Percentiles rank a stretch among this genome's conserved stretches.
phyloP scores from a whole-genome alignment of 2,888 invertebrate species.

The Dolichomitus sp. region DNA sequence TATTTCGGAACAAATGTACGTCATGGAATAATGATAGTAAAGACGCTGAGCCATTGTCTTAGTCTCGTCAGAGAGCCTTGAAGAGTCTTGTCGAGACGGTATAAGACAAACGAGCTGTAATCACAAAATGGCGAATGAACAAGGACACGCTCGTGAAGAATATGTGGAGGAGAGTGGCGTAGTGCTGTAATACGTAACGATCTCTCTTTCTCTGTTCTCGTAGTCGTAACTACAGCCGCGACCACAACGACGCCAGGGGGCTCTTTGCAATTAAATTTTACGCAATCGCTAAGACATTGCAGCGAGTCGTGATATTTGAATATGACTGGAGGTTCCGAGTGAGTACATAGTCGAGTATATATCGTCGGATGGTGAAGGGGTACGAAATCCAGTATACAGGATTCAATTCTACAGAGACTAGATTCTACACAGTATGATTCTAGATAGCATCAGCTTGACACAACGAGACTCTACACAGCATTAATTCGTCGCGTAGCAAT shows the following conservation, averaged over 20 bases:
- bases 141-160: conserved; percentile 6
- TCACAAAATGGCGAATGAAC: background rate
- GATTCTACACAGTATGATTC: no score
- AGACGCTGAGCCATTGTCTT: background rate
- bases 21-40: background rate
- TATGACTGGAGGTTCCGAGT: conserved; percentile 1
- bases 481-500: no score
- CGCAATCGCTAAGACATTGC: conserved; percentile 34
- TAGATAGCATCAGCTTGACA: no score
- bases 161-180: conserved; percentile 4
- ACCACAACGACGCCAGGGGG: background rate
- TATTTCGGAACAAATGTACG: background rate
- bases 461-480: no score
- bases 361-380: background rate
- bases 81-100: background rate
- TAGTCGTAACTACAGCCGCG: conserved; percentile 9
- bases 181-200: conserved; percentile 40
- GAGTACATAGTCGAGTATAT: conserved; percentile 2
- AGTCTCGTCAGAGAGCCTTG: background rate
- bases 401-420: no score
- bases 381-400: no score
- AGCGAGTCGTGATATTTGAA: conserved; percentile 32
- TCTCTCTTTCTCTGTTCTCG: conserved; percentile 26
- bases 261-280: conserved; percentile 61
- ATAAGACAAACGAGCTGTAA: conserved; percentile 13